phyloP scores from a whole-genome alignment of 2,113 vertebrate genomes.

The Aspiorhynchus laticeps region DNA sequence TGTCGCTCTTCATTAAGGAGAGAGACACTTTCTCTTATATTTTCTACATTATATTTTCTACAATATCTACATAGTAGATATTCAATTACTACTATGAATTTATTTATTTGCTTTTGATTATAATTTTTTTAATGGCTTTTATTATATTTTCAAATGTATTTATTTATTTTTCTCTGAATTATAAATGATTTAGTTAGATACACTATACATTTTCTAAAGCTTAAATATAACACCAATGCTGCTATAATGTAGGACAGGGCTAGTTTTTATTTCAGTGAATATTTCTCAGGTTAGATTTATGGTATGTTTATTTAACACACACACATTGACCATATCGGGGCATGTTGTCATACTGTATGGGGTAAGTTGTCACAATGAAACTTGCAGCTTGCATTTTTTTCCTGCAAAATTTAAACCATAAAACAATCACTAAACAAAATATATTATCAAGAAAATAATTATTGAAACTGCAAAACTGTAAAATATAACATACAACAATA shows the following conservation, averaged over 20 bases:
- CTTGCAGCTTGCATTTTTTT: background rate
- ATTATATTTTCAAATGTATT: too few species aligned
- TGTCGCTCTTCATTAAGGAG: constrained; percentile 7
- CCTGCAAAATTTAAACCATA: background rate
- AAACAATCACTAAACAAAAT: background rate
- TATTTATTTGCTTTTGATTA: background rate
- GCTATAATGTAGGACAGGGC: background rate
- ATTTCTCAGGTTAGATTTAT: too few species aligned
- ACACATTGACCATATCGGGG: background rate
- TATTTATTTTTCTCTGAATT: too few species aligned
- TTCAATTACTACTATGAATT: background rate
- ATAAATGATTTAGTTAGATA: too few species aligned
- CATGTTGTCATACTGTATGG: background rate
- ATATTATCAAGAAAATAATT: background rate
- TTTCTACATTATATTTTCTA: too few species aligned
- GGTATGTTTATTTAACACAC: background rate
- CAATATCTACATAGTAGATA: too few species aligned
- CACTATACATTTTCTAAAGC: background rate
- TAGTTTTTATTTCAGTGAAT: background rate
- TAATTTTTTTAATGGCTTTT: too few species aligned
- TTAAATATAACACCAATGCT: background rate
- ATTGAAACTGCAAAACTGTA: background rate
- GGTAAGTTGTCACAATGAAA: background rate
- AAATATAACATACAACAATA: background rate
- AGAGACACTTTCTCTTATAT: background rate